phyloP scores from a whole-genome alignment of 1,140 invertebrate species.

The Brachionus asplanchnoidis region DNA sequence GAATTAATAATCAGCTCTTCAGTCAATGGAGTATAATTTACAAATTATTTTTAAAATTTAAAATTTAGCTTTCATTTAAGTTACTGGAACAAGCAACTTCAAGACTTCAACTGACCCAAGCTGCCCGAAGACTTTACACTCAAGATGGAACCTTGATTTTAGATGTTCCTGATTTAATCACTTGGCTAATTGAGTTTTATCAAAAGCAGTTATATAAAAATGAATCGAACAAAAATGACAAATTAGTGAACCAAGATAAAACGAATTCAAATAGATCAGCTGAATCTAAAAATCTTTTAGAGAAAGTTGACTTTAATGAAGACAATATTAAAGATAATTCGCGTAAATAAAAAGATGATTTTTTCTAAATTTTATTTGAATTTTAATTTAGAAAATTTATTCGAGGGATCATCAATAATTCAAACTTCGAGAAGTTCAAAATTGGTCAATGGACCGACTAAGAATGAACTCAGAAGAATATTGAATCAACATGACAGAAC shows the following conservation, averaged over 20 bases:
- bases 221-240: not conserved
- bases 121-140: conserved; percentile 51
- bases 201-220: conserved; percentile 41
- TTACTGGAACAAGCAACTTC: conserved; percentile 52
- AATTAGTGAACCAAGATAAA: not conserved
- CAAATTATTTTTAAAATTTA: not conserved
- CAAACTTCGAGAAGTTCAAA: not conserved
- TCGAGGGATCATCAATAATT: not conserved
- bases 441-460: not conserved
- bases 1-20: conserved; percentile 54
- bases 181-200: conserved; percentile 51
- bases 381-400: not conserved
- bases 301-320: conserved; percentile 21
- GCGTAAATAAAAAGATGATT: not conserved
- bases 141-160: conserved; percentile 51
- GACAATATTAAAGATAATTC: conserved; percentile 6
- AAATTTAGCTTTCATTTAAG: conserved; percentile 44
- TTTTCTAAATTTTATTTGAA: not conserved
- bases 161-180: conserved; percentile 52
- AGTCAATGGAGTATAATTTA: conserved; percentile 49
- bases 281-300: not conserved
- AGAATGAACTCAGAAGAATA: not conserved
- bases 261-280: not conserved
- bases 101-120: conserved; percentile 48
- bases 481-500: conserved; percentile 27